phyloP scores from a whole-genome alignment of 2,888 invertebrate species.

The Apodemia hepburni region DNA sequence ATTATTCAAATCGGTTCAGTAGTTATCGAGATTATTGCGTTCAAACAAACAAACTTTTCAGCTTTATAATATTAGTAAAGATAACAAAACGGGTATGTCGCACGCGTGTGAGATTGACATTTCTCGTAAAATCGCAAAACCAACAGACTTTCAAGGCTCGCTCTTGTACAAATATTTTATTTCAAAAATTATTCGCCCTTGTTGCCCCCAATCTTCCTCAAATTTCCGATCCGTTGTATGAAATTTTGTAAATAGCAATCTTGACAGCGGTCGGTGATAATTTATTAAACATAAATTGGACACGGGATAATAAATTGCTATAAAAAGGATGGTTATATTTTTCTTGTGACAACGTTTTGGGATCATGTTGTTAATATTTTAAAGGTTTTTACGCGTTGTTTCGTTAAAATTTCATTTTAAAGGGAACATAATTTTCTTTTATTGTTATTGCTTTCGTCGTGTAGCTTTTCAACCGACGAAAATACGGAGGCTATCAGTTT shows the following conservation, averaged over 20 bases:
- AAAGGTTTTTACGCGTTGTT: background rate
- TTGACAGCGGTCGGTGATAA: constrained; percentile 15
- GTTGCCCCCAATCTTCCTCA: background rate
- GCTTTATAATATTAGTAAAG: too few species aligned
- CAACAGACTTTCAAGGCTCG: background rate
- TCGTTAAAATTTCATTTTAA: background rate
- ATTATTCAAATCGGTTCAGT: too few species aligned
- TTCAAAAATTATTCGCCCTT: background rate
- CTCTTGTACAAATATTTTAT: constrained; percentile 1
- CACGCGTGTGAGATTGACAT: background rate
- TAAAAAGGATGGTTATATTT: constrained; percentile 1
- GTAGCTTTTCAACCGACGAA: background rate
- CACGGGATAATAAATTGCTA: constrained; percentile 16
- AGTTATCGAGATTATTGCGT: too few species aligned
- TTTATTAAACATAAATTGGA: constrained; percentile 19
- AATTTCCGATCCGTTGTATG: background rate
- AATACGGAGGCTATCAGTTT: too few species aligned
- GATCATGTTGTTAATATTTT: background rate
- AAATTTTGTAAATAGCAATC: constrained; percentile 5
- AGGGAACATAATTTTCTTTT: background rate
- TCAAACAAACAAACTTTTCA: too few species aligned
- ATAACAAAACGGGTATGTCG: too few species aligned
- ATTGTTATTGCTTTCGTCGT: constrained; percentile 3
- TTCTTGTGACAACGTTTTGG: background rate
- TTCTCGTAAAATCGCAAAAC: background rate